A percentile compares a stretch with the other conserved stretches of the same genome.
These are phyloP conservation scores for Sinopyrophorus schimmeli DNA, from an alignment of 2,888 invertebrate species.

Conservation along the genomic window DNA sequence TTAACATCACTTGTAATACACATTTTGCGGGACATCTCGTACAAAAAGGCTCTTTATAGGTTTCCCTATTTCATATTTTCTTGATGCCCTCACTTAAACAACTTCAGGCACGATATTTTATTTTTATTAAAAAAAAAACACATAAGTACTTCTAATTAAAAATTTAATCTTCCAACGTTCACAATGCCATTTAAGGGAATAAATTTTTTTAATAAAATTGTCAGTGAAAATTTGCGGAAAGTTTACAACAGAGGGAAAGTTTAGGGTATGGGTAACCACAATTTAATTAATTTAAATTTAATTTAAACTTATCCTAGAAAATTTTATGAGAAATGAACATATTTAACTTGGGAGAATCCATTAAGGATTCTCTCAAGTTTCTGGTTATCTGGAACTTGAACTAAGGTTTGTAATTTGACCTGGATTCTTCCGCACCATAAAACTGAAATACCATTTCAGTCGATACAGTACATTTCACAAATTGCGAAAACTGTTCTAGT, in stretches of 20 bases:
- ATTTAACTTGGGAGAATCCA: slow-evolving; percentile 37
- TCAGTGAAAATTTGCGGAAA: slow-evolving; percentile 5
- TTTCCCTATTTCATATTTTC: no score
- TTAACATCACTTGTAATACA: no score
- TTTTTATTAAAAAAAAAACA: no score
- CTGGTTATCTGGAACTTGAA: slow-evolving; percentile 33
- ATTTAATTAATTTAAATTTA: slow-evolving; percentile 33
- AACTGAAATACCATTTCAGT: slow-evolving; percentile 32
- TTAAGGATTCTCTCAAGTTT: slow-evolving; percentile 36
- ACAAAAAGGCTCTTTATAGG: no score
- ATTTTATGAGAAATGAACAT: slow-evolving; percentile 37
- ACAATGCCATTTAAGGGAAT: no score
- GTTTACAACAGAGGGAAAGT: slow-evolving; percentile 18
- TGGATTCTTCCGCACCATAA: slow-evolving; percentile 35
- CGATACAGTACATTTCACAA: slow-evolving; percentile 34
- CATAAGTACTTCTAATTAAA: no score
- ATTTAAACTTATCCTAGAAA: slow-evolving; percentile 34
- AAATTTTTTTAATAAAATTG: no score
- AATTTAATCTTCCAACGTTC: no score
- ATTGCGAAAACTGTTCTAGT: slow-evolving; percentile 31
- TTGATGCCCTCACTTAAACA: no score
- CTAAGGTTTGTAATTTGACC: slow-evolving; percentile 34
- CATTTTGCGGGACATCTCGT: no score
- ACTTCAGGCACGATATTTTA: no score
- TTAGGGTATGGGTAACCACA: slow-evolving; percentile 17